phyloP scores from a whole-genome alignment of 2,113 vertebrate genomes.

The Pollachius pollachius region DNA sequence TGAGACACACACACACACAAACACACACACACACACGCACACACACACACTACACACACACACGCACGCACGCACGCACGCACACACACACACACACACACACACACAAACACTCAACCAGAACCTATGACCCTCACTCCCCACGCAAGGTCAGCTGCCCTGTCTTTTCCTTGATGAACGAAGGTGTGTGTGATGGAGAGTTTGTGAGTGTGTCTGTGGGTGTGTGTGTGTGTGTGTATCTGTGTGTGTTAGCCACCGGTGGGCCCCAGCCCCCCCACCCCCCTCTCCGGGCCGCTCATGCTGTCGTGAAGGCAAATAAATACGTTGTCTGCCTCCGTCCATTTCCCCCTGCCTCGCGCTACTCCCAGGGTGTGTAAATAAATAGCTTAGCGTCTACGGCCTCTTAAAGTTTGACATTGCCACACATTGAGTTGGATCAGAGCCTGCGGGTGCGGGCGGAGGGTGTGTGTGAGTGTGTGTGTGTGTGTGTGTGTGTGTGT shows the following conservation, averaged over 20 bases:
- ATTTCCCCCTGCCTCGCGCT: conserved; percentile 27
- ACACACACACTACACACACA: background rate
- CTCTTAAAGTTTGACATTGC: conserved; percentile 64
- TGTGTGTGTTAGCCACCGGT: background rate
- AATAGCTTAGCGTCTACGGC: conserved; percentile 47
- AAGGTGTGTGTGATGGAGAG: background rate
- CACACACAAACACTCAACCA: background rate
- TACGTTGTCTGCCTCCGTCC: conserved; percentile 24
- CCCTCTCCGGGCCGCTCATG: conserved; percentile 17
- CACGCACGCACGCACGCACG: background rate
- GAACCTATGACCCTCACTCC: conserved; percentile 9
- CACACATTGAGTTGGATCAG: conserved; percentile 9
- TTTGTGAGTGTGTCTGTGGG: background rate
- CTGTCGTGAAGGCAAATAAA: conserved; percentile 53
- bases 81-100: too few relatives aligned
- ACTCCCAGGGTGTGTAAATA: conserved; percentile 43
- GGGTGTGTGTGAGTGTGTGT: background rate
- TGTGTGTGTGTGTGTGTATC: background rate
- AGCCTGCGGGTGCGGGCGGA: background rate
- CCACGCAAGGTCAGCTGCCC: conserved; percentile 40
- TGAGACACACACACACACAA: conserved; percentile 1
- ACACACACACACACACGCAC: background rate
- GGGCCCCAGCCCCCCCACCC: background rate
- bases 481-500: conserved; percentile 2
- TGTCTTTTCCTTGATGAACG: conserved; percentile 14